Evolutionary conservation across 2,888 invertebrate species (phyloP), one percentile per base, ranked within the genome.

Genomic region (Halictus ligatus): DNA sequence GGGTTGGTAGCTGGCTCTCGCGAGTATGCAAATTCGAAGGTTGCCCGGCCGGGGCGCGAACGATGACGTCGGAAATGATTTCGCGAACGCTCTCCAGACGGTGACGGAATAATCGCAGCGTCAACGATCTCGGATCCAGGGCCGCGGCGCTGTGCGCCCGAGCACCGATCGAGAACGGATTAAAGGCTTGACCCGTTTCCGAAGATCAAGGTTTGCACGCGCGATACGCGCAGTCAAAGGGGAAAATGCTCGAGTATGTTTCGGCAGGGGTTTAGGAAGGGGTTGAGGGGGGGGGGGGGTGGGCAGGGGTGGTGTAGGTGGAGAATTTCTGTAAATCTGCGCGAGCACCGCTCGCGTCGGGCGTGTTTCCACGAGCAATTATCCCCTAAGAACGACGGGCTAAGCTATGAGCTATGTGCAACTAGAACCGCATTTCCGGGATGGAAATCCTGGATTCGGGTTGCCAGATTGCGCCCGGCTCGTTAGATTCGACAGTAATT

Each of bases 401-500:
- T 77, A 60, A 85, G 74, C 72, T 43, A 64, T 46, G 69, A 69
- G 79, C 77, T 75, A 84, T 73, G 76, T 60, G 60, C 74, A 80
- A 80, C 73, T 50, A 60, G 73, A 72, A 54, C 48, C 69, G 75
- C 46, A 78, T 82, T 84, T 86, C 79, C 74, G 69, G 10, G 13
- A 35, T 21, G 67, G 67, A 86, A 86, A 86, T 86, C 75, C 78
- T 25, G 84, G 75, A 87, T 87, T 81, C 74, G 71, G 15, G 75
- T 75, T 81, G 40, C 78, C 67, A 81, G 81, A 77, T 87, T 87
- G 81, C 74, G 74, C 74, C 5, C 2, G 76, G 76, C 71, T 75
- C 46, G 83, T 78, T 79, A 76, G 48, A 86, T 81, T 86, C 86
- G 87, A 86, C 74, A 48, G 87, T 78, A 76, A 87, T 83, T 86